A percentile compares a stretch with the other conserved stretches of the same genome.
These are phyloP conservation scores for Alexandromys fortis DNA, from an alignment of 2,113 vertebrate species.

Conservation along the genomic window DNA sequence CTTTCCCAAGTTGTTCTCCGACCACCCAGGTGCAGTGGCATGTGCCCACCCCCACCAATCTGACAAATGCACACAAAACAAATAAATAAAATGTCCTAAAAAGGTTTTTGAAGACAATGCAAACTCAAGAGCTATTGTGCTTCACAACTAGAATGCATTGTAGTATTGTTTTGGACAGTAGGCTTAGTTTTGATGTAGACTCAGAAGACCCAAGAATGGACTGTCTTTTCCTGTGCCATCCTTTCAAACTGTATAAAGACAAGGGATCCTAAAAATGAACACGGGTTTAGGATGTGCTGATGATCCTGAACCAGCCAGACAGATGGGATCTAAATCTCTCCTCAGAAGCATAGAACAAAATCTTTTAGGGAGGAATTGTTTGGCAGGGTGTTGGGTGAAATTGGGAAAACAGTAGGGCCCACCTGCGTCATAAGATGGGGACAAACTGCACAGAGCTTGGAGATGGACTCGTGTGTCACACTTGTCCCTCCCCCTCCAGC, in stretches of 20 bases:
- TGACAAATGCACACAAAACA: neutral
- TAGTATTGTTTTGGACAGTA: neutral
- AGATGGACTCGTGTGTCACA: too few relatives aligned
- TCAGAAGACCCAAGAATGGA: neutral
- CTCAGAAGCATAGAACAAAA: neutral
- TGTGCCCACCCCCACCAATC: neutral
- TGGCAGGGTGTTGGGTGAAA: neutral
- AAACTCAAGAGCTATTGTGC: neutral
- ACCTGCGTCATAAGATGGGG: neutral
- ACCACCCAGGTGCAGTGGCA: too few relatives aligned
- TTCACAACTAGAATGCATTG: neutral
- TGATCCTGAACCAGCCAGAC: neutral
- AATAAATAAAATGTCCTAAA: neutral
- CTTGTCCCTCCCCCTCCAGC: neutral
- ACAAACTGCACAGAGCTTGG: neutral
- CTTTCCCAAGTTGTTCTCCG: too few relatives aligned
- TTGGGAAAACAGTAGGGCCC: neutral
- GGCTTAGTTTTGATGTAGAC: neutral
- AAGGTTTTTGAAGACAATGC: neutral
- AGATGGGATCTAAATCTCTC: neutral
- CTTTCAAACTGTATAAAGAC: neutral
- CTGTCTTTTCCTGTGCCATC: neutral
- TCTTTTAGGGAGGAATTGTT: neutral
- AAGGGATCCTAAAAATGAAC: neutral
- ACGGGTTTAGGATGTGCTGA: neutral